Evolutionary conservation across 1,140 invertebrate genomes (phyloP).

Genomic region (Ephestia elutella): DNA sequence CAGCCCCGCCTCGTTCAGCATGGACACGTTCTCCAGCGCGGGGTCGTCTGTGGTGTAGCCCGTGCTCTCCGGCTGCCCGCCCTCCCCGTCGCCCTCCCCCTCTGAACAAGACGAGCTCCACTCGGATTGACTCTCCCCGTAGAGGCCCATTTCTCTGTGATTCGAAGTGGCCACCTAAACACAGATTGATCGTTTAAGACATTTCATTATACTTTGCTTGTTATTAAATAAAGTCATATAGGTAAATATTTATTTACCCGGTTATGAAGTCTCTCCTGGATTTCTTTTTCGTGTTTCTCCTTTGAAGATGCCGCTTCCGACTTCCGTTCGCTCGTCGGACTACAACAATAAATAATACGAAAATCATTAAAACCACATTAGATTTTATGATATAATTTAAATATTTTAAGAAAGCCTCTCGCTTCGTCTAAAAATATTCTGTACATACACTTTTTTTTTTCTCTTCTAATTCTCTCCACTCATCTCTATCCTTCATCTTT

Average conservation of each 20-base stretch:
- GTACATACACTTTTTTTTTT: too few species aligned
- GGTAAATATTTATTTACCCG: slow-evolving; percentile 37
- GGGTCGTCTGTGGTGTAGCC: slow-evolving; percentile 89
- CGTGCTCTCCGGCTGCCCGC: slow-evolving; percentile 81
- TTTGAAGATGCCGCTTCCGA: slow-evolving; percentile 41
- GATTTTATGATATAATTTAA: too few species aligned
- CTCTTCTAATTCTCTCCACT: too few species aligned
- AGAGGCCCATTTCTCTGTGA: slow-evolving; percentile 62
- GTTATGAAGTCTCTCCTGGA: slow-evolving; percentile 56
- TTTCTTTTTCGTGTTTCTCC: slow-evolving; percentile 57
- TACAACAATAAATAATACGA: slow-evolving; percentile 32
- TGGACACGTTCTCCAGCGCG: slow-evolving; percentile 86
- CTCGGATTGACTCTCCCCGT: slow-evolving; percentile 82
- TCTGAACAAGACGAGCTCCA: slow-evolving; percentile 79
- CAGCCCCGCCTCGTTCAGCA: slow-evolving; percentile 88
- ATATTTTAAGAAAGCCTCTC: too few species aligned
- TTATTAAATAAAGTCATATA: too few species aligned
- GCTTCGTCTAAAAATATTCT: too few species aligned
- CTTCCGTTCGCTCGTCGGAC: slow-evolving; percentile 52
- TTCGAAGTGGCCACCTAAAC: slow-evolving; percentile 48
- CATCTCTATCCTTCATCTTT: too few species aligned
- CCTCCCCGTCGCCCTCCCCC: slow-evolving; percentile 65
- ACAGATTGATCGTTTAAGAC: not conserved
- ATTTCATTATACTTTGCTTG: not conserved
- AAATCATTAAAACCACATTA: too few species aligned